Conservation (phyloP, 2,113 vertebrate species). For the Pterocles burchelli region DNA sequence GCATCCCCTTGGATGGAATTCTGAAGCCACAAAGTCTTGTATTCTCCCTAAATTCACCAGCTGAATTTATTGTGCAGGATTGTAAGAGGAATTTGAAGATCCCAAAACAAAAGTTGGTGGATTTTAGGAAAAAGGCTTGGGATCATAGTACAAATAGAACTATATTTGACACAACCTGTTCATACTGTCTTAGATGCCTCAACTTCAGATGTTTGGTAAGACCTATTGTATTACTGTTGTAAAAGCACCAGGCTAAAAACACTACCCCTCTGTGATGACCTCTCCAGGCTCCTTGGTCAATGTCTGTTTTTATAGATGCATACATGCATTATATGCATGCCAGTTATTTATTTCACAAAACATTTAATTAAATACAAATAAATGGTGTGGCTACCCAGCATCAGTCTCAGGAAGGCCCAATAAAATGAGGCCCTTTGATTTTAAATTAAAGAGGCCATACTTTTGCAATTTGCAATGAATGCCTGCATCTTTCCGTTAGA, state of each 20-base stretch:
- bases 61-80: neutral
- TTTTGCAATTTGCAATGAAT: conserved; percentile 5
- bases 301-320: neutral
- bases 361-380: conserved; percentile 19
- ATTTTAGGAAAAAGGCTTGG: neutral
- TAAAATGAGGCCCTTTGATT: conserved; percentile 33
- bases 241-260: neutral
- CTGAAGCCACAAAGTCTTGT: neutral
- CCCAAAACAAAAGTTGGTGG: neutral
- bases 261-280: neutral
- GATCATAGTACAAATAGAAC: neutral
- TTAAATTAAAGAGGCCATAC: conserved; percentile 40
- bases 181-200: neutral
- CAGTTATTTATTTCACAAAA: conserved; percentile 35
- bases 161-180: neutral
- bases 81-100: neutral
- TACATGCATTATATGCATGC: neutral
- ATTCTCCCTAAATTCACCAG: neutral
- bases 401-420: neutral
- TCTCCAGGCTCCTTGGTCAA: neutral
- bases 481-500: neutral
- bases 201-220: neutral
- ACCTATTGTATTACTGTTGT: neutral
- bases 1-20: neutral
- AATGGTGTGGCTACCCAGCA: neutral